Conservation (phyloP, 2,797 vertebrate species). For the Ibycter americanus region DNA sequence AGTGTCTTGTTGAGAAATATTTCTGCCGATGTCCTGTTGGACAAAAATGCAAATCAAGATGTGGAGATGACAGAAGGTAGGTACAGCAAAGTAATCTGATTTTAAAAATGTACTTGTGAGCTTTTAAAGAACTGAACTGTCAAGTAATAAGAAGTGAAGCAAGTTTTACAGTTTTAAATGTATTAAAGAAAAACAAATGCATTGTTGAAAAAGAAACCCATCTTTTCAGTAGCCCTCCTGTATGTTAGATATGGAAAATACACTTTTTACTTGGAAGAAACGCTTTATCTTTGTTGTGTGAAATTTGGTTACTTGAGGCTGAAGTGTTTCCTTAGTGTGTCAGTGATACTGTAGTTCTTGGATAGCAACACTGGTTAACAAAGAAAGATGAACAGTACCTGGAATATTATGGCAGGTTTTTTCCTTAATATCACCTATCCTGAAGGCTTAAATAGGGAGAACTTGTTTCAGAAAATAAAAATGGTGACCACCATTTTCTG, state of each 20-base stretch:
- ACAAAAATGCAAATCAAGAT: slow-evolving; percentile 76
- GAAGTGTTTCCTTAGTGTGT: background rate
- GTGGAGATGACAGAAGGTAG: slow-evolving; percentile 72
- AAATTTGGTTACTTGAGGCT: background rate
- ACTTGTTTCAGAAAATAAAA: background rate
- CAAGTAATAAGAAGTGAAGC: background rate
- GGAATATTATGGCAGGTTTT: background rate
- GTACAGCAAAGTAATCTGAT: background rate
- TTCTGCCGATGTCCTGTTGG: slow-evolving; percentile 12
- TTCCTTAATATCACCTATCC: background rate
- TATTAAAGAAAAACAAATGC: background rate
- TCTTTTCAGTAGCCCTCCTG: background rate
- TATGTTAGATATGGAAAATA: background rate
- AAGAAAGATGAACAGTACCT: background rate
- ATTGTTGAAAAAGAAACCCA: background rate
- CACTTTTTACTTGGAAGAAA: background rate
- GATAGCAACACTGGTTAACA: background rate
- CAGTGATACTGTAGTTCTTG: background rate
- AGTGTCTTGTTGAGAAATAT: slow-evolving; percentile 86
- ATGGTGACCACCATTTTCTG: background rate
- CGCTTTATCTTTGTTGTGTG: background rate
- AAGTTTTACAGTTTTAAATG: background rate
- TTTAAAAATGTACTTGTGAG: background rate
- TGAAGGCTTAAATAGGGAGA: background rate
- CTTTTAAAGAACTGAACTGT: background rate